These are phyloP conservation scores for Patella ulyssiponensis DNA, from an alignment of 2,888 invertebrate species.

Conservation along the genomic window DNA sequence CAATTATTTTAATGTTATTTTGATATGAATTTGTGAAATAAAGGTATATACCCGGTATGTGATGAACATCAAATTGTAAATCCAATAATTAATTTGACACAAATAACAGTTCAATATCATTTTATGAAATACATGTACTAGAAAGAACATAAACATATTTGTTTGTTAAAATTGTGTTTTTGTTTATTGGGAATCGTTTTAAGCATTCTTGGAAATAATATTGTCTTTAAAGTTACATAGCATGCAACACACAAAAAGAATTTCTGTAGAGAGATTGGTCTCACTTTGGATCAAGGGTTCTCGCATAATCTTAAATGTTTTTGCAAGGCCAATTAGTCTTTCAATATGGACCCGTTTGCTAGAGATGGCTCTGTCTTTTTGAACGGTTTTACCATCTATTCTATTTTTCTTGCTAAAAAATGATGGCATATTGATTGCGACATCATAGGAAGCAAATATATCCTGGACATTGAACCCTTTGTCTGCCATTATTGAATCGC, in stretches of 20 bases:
- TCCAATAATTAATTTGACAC: too few species aligned
- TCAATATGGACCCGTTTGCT: slow-evolving; percentile 45
- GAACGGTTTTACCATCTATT: slow-evolving; percentile 28
- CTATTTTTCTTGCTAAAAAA: slow-evolving; percentile 44
- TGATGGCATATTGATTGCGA: slow-evolving; percentile 42
- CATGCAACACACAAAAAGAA: background rate
- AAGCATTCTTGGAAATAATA: slow-evolving; percentile 7
- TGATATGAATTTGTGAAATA: too few species aligned
- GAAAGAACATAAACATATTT: too few species aligned
- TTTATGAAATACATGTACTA: too few species aligned
- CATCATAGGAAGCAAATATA: slow-evolving; percentile 36
- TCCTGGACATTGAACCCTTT: slow-evolving; percentile 33
- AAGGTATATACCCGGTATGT: too few species aligned
- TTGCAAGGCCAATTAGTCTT: slow-evolving; percentile 38
- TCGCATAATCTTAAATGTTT: slow-evolving; percentile 27
- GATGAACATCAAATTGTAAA: too few species aligned
- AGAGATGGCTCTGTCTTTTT: slow-evolving; percentile 38
- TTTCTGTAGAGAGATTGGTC: slow-evolving; percentile 3
- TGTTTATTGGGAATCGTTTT: background rate
- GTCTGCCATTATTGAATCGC: slow-evolving; percentile 38
- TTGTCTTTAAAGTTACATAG: slow-evolving; percentile 9
- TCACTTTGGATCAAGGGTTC: background rate
- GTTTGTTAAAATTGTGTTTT: too few species aligned
- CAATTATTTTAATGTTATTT: too few species aligned
- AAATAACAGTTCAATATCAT: too few species aligned